These are phyloP conservation scores for Cremastinae sp. DNA, from an alignment of 2,888 invertebrate species.

Conservation along the genomic window DNA sequence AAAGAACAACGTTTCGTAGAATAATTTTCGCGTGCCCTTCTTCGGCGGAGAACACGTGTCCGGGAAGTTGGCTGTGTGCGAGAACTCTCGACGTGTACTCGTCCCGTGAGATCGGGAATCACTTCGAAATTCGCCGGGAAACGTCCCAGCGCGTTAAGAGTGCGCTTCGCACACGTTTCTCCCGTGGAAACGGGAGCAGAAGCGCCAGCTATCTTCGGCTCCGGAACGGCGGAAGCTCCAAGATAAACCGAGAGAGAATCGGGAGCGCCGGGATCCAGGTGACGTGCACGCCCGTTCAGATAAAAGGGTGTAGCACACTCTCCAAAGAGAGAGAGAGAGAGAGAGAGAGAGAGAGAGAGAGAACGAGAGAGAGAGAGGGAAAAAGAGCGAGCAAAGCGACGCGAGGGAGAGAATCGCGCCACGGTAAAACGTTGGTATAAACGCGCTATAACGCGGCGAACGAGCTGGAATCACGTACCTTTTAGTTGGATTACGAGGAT, in stretches of 20 bases:
- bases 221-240: constrained; percentile 11
- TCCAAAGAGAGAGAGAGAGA: not conserved
- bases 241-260: constrained; percentile 1
- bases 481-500: constrained; percentile 66
- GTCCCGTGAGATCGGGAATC: constrained; percentile 56
- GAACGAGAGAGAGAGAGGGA: constrained; percentile 11
- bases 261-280: constrained; percentile 2
- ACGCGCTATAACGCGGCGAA: constrained; percentile 21
- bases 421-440: too few species aligned
- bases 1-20: too few species aligned
- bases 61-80: too few species aligned
- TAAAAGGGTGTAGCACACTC: not conserved
- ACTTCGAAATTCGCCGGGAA: constrained; percentile 25
- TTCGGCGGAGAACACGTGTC: too few species aligned
- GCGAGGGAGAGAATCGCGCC: constrained; percentile 20
- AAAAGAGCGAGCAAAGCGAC: not conserved
- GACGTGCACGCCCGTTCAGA: constrained; percentile 13
- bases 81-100: constrained; percentile 62
- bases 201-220: too few species aligned
- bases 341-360: not conserved
- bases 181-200: too few species aligned
- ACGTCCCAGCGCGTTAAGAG: too few species aligned
- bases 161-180: too few species aligned
- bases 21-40: too few species aligned
- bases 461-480: constrained; percentile 58